These are phyloP conservation scores for Nemotelus nigrinus DNA, from an alignment of 2,888 invertebrate genomes.

Conservation along the genomic window DNA sequence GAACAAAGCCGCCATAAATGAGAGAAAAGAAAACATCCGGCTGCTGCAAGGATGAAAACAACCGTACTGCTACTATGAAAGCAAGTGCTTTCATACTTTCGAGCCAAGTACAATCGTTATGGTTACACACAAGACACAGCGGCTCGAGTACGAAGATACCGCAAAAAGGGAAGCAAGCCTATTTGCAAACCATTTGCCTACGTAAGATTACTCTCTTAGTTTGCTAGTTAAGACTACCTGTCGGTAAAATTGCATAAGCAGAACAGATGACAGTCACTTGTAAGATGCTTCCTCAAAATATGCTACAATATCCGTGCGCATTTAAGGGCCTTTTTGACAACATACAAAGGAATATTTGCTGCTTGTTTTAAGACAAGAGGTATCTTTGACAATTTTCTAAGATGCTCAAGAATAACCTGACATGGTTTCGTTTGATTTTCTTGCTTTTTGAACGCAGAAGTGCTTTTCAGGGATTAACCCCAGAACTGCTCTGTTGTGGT, in stretches of 20 bases:
- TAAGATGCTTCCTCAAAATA: conserved; percentile 41
- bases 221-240: conserved; percentile 13
- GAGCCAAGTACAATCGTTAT: background rate
- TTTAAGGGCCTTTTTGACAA: background rate
- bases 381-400: conserved; percentile 16
- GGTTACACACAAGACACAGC: conserved; percentile 24
- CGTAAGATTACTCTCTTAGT: conserved; percentile 10
- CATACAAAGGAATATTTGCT: conserved; percentile 11
- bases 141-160: background rate
- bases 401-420: conserved; percentile 13
- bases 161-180: conserved; percentile 31
- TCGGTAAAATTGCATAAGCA: conserved; percentile 18
- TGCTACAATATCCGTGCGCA: conserved; percentile 9
- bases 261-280: conserved; percentile 39
- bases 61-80: background rate
- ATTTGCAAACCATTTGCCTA: conserved; percentile 16
- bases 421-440: conserved; percentile 7
- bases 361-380: conserved; percentile 15
- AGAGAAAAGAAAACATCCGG: conserved; percentile 49
- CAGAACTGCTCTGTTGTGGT: too few relatives aligned
- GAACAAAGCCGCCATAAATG: conserved; percentile 49
- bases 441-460: background rate
- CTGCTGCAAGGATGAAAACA: conserved; percentile 17
- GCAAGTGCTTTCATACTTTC: conserved; percentile 32
- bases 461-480: too few relatives aligned